Evolutionary conservation across 2,797 vertebrate species (phyloP).

Genomic region (Otolemur crassicaudatus): DNA sequence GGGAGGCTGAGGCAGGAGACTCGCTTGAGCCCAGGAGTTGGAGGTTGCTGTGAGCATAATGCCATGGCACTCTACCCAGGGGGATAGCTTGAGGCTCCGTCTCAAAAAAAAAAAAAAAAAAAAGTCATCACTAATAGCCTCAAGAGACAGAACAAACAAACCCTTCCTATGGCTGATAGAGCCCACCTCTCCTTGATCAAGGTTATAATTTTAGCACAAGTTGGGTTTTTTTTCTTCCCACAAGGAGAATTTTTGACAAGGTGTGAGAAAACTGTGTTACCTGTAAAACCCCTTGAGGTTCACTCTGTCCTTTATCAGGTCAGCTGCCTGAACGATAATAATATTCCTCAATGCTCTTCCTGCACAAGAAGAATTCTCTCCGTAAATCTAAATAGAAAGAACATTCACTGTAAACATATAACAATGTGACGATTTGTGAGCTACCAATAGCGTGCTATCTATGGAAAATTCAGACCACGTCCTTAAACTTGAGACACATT

Average conservation of each 20-base stretch:
- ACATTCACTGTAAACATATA: constrained; percentile 18
- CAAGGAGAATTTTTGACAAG: constrained; percentile 55
- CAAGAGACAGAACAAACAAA: neutral
- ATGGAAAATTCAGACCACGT: neutral
- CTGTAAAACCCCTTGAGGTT: constrained; percentile 95
- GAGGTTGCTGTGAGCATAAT: no score
- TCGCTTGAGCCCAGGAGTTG: no score
- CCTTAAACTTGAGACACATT: constrained; percentile 12
- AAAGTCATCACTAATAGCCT: neutral
- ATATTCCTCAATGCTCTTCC: constrained; percentile 95
- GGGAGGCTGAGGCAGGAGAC: no score
- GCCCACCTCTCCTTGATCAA: constrained; percentile 13
- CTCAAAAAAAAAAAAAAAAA: neutral
- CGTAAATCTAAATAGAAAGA: constrained; percentile 93
- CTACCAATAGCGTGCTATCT: neutral
- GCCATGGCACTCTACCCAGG: no score
- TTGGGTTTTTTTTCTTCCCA: neutral
- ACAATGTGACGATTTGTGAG: constrained; percentile 8
- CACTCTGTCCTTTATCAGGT: constrained; percentile 97
- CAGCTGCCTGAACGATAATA: constrained; percentile 94
- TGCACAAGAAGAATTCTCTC: constrained; percentile 96
- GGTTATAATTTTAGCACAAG: constrained; percentile 32
- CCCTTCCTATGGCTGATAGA: neutral
- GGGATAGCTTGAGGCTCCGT: no score
- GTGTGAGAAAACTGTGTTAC: constrained; percentile 80